Percentiles rank a stretch among this genome's conserved stretches.
These are phyloP conservation scores for Cheiracanthium punctorium DNA, from an alignment of 2,888 invertebrate genomes.

Conservation along the genomic window DNA sequence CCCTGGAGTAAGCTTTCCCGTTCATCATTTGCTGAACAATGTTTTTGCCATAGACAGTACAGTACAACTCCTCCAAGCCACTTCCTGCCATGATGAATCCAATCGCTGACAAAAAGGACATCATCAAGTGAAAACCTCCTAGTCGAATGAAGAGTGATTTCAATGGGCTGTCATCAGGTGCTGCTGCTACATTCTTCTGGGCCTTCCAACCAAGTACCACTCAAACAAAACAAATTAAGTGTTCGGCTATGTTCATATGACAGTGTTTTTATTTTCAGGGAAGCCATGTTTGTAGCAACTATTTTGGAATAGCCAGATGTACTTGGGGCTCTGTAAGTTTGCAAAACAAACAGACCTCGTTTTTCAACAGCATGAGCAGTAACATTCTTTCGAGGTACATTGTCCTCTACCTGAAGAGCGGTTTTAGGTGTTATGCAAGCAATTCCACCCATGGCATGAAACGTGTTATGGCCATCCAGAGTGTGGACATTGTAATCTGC, in stretches of 20 bases:
- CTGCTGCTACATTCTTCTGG: conserved; percentile 12
- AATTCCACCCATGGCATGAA: conserved; percentile 7
- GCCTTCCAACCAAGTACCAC: too few species aligned
- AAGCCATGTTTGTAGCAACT: background rate
- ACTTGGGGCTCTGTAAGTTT: background rate
- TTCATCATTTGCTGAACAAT: conserved; percentile 65
- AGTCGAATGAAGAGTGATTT: conserved; percentile 44
- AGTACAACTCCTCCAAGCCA: conserved; percentile 69
- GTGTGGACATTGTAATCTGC: background rate
- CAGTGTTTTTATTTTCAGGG: background rate
- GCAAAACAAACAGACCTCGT: background rate
- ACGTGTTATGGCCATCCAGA: conserved; percentile 7
- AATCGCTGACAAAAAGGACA: conserved; percentile 67
- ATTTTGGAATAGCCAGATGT: background rate
- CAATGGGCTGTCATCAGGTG: conserved; percentile 38
- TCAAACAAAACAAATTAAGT: background rate
- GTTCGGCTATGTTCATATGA: background rate
- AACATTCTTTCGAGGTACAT: background rate
- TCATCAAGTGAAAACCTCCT: conserved; percentile 69
- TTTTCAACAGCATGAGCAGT: background rate
- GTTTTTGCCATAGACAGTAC: conserved; percentile 52
- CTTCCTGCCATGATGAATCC: conserved; percentile 68
- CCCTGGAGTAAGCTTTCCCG: conserved; percentile 69
- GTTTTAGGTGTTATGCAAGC: background rate
- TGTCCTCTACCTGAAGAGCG: too few species aligned